phyloP scores from a whole-genome alignment of 1,140 invertebrate species.

The Drosophila subpulchrella region DNA sequence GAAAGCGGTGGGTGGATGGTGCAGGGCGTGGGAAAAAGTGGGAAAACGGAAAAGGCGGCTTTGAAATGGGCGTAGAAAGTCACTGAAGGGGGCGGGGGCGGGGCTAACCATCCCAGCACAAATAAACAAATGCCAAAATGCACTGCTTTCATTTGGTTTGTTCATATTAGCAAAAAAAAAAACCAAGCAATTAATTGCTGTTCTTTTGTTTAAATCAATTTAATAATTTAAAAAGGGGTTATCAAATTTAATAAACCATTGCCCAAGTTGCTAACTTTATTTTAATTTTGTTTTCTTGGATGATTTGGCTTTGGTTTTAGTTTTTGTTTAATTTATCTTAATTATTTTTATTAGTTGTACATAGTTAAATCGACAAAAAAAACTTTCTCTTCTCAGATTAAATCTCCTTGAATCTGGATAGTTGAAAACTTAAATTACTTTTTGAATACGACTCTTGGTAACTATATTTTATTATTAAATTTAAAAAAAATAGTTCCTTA shows the following conservation, averaged over 20 bases:
- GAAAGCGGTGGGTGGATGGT: constrained; percentile 2
- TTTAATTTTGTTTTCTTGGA: too few species aligned
- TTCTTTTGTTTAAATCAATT: not conserved
- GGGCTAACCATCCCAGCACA: not conserved
- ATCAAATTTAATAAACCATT: too few species aligned
- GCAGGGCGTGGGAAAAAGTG: constrained; percentile 6
- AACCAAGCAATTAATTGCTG: not conserved
- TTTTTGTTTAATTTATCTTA: too few species aligned
- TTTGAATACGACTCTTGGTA: not conserved
- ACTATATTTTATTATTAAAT: not conserved
- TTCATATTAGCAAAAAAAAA: not conserved
- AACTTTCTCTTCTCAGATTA: not conserved
- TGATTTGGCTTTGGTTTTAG: too few species aligned
- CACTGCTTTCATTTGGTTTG: not conserved
- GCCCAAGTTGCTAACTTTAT: too few species aligned
- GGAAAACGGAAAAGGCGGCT: not conserved
- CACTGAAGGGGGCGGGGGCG: not conserved
- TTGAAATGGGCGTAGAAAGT: not conserved
- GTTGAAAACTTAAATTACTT: not conserved
- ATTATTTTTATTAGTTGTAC: too few species aligned
- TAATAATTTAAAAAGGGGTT: too few species aligned
- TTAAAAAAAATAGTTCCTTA: not conserved
- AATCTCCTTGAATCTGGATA: not conserved
- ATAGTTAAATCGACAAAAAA: not conserved
- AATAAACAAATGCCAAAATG: constrained; percentile 9